Base-by-base conservation (phyloP, 2,797 vertebrate genomes). In the Crenichthys baileyi region DNA sequence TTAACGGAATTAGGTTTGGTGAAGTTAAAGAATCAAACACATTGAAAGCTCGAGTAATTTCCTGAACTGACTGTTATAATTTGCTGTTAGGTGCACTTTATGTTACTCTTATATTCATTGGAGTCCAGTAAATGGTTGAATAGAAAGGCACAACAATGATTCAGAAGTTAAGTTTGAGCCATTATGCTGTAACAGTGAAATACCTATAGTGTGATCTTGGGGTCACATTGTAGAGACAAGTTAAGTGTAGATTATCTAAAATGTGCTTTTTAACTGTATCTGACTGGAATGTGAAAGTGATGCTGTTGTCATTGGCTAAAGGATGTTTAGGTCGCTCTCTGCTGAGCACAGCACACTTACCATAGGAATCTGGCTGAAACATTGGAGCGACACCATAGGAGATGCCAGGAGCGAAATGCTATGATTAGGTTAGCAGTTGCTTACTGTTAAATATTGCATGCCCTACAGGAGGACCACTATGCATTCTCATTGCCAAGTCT, bases 271-370 rank as follows among this genome's bases (percentile, higher is more conserved):
- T 80, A 70, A 82, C 83, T 70, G 83, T 12, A 82, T 82, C 81
- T 71, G 78, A 74, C 16, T 73, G 79, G 68, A 56, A 82, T 78
- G 50, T 87, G 76, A 77, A 84, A 85, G 81, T 79, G 77, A 79
- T 71, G 60, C 71, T 73, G 78, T 83, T 84, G 83, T 83, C 67
- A 82, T 86, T 76, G 76, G 44, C 53, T 75, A 73, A 86, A 79
- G 65, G 24, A 74, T 79, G 78, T 50, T 46, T 83, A 76, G 90
- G 83, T 83, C 68, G 83, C 83, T 73, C 72, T 73, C 55, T 88
- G 88, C 89, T 86, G 88, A 88, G 86, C 88, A 67, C 83, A 87
- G 84, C 87, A 83, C 55, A 82, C 79, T 74, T 39, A 61, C 81
- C 56, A 22, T 24, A 75, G 51, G 79, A 79, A 72, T 79, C 80